phyloP scores from a whole-genome alignment of 2,113 vertebrate genomes.

The Vireo altiloquus region DNA sequence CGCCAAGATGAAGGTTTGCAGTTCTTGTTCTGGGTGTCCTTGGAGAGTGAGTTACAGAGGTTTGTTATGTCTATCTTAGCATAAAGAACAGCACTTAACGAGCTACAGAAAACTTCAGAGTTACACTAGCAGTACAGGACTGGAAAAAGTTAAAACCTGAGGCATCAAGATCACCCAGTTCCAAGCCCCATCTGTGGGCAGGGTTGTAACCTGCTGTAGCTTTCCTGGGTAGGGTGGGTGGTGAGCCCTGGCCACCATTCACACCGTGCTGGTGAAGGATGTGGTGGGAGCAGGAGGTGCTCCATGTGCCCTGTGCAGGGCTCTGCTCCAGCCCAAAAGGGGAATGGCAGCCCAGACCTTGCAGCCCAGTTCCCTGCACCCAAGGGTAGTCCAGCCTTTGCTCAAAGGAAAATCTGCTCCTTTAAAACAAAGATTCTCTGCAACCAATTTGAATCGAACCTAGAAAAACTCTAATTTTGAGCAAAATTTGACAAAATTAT shows the following conservation, averaged over 20 bases:
- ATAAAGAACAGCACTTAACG: no score
- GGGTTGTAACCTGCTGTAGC: not conserved
- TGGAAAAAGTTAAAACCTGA: no score
- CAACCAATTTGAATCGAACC: not conserved
- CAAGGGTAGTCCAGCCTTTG: accelerated
- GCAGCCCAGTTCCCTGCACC: not conserved
- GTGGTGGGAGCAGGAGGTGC: not conserved
- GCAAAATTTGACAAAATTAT: not conserved
- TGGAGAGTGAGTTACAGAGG: no score
- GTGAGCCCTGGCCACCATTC: not conserved
- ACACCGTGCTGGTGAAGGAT: not conserved
- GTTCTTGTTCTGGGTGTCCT: no score
- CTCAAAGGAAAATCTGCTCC: not conserved
- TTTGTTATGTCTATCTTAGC: no score
- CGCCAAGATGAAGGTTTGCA: no score
- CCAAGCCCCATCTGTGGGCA: accelerated
- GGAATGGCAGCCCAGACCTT: not conserved
- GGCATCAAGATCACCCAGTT: no score
- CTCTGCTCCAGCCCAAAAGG: not conserved
- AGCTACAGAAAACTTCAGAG: no score
- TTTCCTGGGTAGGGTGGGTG: not conserved
- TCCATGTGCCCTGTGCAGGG: accelerated
- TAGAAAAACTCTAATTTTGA: not conserved
- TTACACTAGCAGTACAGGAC: no score
- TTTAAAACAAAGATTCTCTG: not conserved